phyloP scores from a whole-genome alignment of 2,888 invertebrate genomes.

The Drosophila recens region DNA sequence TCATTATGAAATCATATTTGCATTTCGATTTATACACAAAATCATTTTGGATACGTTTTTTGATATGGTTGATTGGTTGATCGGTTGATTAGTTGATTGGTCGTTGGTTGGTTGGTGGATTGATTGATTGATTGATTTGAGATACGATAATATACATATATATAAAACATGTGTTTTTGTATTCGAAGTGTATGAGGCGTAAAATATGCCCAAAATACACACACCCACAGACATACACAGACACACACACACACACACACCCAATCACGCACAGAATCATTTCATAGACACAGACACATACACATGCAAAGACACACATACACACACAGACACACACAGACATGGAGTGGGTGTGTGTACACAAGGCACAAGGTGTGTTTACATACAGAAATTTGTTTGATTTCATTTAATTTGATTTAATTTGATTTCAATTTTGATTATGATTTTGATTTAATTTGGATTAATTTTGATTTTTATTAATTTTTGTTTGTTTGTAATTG shows the following conservation, averaged over 20 bases:
- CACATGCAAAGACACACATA: conserved; percentile 10
- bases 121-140: conserved; percentile 47
- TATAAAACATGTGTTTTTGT: conserved; percentile 35
- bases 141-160: conserved; percentile 46
- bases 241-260: conserved; percentile 2
- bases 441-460: conserved; percentile 31
- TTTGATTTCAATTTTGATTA: conserved; percentile 31
- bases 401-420: conserved; percentile 49
- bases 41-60: conserved; percentile 58
- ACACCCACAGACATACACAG: conserved; percentile 45
- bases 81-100: conserved; percentile 43
- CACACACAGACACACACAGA: conserved; percentile 18
- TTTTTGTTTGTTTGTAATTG: conserved; percentile 51
- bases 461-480: conserved; percentile 42
- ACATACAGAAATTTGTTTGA: conserved; percentile 42
- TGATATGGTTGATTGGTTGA: conserved; percentile 43
- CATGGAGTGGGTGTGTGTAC: conserved; percentile 62
- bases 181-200: conserved; percentile 42
- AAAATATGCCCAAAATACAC: conserved; percentile 56
- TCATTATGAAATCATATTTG: conserved; percentile 55
- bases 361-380: conserved; percentile 36
- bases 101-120: conserved; percentile 43
- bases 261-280: too few species aligned
- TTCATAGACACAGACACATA: background rate
- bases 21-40: conserved; percentile 52